phyloP scores from a whole-genome alignment of 1,140 invertebrate genomes.

The Macrosteles quadrilineatus region DNA sequence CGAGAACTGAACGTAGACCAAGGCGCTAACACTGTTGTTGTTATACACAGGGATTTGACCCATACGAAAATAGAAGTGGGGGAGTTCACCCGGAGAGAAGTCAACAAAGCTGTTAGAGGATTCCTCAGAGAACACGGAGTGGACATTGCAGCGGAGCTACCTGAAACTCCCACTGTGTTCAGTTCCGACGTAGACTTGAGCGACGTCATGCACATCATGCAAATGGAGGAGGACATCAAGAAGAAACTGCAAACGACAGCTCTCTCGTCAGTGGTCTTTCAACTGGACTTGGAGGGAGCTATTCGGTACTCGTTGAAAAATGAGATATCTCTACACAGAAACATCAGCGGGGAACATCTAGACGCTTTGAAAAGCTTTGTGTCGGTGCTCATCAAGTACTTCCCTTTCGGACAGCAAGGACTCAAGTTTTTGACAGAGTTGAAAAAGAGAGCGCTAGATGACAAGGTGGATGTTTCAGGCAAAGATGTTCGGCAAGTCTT shows the following conservation, averaged over 20 bases:
- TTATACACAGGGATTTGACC: not conserved
- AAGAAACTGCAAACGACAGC: slow-evolving; percentile 44
- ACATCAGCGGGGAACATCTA: slow-evolving; percentile 68
- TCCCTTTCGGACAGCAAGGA: slow-evolving; percentile 67
- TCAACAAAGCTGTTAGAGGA: slow-evolving; percentile 48
- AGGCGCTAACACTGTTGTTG: not conserved
- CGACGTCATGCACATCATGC: slow-evolving; percentile 33
- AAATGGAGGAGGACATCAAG: slow-evolving; percentile 45
- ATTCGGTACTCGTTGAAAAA: slow-evolving; percentile 75
- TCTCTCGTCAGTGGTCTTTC: slow-evolving; percentile 64
- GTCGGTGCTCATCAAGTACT: slow-evolving; percentile 67
- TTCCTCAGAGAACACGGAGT: slow-evolving; percentile 53
- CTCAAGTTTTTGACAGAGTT: slow-evolving; percentile 63
- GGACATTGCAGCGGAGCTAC: slow-evolving; percentile 39
- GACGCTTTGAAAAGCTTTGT: slow-evolving; percentile 73
- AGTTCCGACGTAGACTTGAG: slow-evolving; percentile 26
- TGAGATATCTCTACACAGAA: slow-evolving; percentile 71
- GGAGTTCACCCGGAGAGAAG: not conserved
- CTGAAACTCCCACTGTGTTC: not conserved
- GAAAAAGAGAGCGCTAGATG: slow-evolving; percentile 49
- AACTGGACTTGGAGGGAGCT: slow-evolving; percentile 84
- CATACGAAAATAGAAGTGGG: not conserved
- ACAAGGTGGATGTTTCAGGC: slow-evolving; percentile 56
- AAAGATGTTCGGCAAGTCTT: slow-evolving; percentile 58
- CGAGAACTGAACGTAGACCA: not conserved